Evolutionary conservation across 2,797 vertebrate genomes (phyloP), one percentile per base, ranked within the genome.

Genomic region (Helicolenus hilgendorfi): DNA sequence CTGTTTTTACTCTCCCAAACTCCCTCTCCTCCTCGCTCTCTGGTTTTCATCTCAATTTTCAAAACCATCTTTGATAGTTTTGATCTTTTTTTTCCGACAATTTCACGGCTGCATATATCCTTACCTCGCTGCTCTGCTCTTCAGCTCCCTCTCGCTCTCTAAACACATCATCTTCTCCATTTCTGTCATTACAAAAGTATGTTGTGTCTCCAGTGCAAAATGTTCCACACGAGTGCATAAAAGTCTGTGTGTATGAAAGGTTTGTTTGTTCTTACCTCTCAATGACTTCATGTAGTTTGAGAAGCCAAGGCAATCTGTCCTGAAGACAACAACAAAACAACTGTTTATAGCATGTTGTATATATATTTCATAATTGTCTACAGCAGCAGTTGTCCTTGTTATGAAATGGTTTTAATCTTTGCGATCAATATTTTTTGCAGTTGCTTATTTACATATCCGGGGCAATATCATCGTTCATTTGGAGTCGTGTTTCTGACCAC

Each of bases 241-340:
- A 9, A 70, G n/a, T 20, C 27, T 58, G 36, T 24, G n/a, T 68
- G 38, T 41, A 18, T n/a, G 22, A 22, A 26, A 65, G 27, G 24
- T 56, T 22, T 60, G 18, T 82, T 84, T 72, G 38, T 26, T 53
- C 63, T 97, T 97, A 98, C 98, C 97, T 98, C 80, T 96, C 83
- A 79, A 98, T 96, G 81, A 98, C 91, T 79, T 97, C 96, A 84
- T 98, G 98, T 74, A 99, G 91, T 60, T 85, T 93, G 77, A 97
- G 98, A 84, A 99, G 98, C 98, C 98, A 99, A 2, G 98, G 98
- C 20, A 98, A 95, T 89, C 98, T 97, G 93, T 99, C 98, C 98
- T 99, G 72, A 29, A 70, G 22, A 91, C 27, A 85, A 58, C 22
- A 11, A 26, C 5, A 75, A 3, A 5, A 49, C n/a, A 10, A 33